Base-by-base conservation (phyloP, 2,888 invertebrate genomes). In the Oeneis ivallda region DNA sequence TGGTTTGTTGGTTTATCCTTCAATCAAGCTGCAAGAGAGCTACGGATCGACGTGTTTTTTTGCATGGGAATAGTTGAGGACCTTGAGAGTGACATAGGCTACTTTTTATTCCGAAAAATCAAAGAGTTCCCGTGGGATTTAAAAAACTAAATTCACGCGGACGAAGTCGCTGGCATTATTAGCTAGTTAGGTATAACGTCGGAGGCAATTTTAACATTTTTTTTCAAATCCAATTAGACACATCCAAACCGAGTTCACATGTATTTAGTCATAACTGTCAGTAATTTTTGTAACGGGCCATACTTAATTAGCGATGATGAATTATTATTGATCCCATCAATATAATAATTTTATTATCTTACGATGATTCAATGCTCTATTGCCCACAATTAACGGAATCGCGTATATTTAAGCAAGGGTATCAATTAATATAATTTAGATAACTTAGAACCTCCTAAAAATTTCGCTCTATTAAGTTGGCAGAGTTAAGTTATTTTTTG, bases 241-340 rank as follows among this genome's bases (percentile, higher is more conserved):
- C 34, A 34, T 53, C n/a, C 9, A 39, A 37, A 54, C 7, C 8
- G 11, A 56, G 10, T 19, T 41, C 56, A 41, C 17, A 47, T 9
- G 45, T 47, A 47, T 15, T 11, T 26, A 53, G 54, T 39, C 7
- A 41, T 34, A 53, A 37, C 53, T 53, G 34, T 53, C 53, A 15
- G 34, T n/a, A 19, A 41, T 58, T 34, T 47, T 47, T 32, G 7
- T 45, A 58, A 58, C 47, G 58, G 45, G 34, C 8, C 45, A 7
- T 47, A 58, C 32, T 26, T 52, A 37, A 47, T 47, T 13, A 13
- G 15, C 4, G 45, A 47, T 41, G 56, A 41, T 19, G 56, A 19
- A 19, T 39, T n/a, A n/a, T n/a, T n/a, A n/a, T n/a, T 19, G 17
- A 41, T 56, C 56, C 39, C 41, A 13, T 39, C 39, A 19, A 41